Conservation (phyloP, 2,113 vertebrate genomes). For the Anoplopoma fimbria region DNA sequence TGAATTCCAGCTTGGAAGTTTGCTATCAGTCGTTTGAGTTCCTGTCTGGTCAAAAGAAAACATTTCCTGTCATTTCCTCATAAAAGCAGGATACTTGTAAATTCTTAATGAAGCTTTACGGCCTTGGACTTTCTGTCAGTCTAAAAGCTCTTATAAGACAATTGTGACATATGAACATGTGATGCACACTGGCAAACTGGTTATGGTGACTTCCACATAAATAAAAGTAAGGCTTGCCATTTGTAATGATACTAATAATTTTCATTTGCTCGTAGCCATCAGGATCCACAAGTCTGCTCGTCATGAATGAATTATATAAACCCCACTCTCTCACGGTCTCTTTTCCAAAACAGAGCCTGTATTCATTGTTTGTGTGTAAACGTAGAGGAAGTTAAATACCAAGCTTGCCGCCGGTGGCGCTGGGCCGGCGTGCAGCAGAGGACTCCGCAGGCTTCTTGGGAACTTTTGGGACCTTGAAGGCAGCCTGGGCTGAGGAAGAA, state of each 20-base stretch:
- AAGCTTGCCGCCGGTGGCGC: slow-evolving; percentile 90
- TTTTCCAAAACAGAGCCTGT: background rate
- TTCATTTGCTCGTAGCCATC: background rate
- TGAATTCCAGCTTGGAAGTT: background rate
- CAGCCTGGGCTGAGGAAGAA: slow-evolving; percentile 90
- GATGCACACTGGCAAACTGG: background rate
- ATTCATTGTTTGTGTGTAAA: slow-evolving; percentile 14
- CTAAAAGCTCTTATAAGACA: background rate
- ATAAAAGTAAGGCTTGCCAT: background rate
- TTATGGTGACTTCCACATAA: background rate
- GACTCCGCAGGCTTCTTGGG: slow-evolving; percentile 93
- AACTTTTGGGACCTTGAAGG: slow-evolving; percentile 94
- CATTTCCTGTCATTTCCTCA: background rate
- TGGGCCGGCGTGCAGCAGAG: slow-evolving; percentile 84
- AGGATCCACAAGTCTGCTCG: background rate
- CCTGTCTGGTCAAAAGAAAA: background rate
- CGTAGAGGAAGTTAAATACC: slow-evolving; percentile 77
- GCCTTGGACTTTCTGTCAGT: background rate
- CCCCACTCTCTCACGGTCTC: no score
- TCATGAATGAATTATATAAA: background rate
- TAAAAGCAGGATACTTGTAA: background rate
- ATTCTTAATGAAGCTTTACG: background rate
- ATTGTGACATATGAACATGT: background rate
- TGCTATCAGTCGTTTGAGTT: background rate
- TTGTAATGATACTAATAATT: background rate